Evolutionary conservation across 2,888 invertebrate species (phyloP), one percentile per base, ranked within the genome.

Genomic region (Hermaeophaga mercurialis): DNA sequence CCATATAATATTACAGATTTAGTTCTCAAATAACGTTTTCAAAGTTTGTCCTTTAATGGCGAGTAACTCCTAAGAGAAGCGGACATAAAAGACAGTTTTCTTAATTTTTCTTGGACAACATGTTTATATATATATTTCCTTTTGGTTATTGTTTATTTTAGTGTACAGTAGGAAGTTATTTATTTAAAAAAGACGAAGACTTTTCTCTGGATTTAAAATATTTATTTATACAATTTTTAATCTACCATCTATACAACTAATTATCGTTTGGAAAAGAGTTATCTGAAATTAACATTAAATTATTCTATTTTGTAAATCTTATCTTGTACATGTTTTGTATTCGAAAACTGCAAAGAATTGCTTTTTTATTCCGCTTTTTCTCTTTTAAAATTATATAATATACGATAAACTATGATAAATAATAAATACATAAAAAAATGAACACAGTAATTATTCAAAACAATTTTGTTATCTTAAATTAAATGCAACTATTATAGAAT

Each of bases 401-500:
- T 56, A 58, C 50, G 54, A 60, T 61, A 58, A 61, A 63, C 58
- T 63, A 63, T 58, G 54, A 56, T 61, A 59, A 64, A 61, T 64
- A 65, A 63, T 65, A 62, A 63, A 58, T 61, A 61, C 47, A 56
- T 64, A 63, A 52, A n/a, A n/a, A 66, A 68, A 65, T 65, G 67
- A 68, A 69, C 64, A 68, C 69, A 69, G 64, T 63, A 61, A 61
- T 54, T 56, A 62, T 58, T 56, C 34, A 59, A 62, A 56, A 52
- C 24, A 58, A 52, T 58, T 57, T 54, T 58, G 45, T 54, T 49
- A 59, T 54, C 59, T 62, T 59, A 64, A 61, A 66, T 50, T 61
- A 67, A 67, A 66, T 61, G 64, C 61, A 66, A 67, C 66, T 68
- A 69, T 67, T 64, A 70, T 63, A 70, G 69, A 71, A 67, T 70